A percentile compares a stretch with the other conserved stretches of the same genome.
Conservation (phyloP, 2,888 invertebrate genomes). For the Cosmopolites sordidus region DNA sequence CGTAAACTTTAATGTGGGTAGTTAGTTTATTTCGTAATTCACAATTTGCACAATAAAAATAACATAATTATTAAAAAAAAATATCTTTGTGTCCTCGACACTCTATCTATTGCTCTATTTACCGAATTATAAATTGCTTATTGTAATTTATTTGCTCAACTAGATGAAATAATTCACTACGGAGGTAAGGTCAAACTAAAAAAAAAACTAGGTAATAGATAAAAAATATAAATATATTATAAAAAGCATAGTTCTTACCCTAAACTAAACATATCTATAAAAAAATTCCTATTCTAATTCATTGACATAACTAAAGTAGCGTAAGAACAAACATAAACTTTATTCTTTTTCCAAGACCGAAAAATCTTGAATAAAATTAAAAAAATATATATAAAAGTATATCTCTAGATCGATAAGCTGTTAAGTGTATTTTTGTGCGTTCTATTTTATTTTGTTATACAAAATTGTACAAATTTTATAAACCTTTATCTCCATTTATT, state of each 20-base stretch:
- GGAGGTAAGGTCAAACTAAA: neutral
- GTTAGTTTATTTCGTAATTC: no score
- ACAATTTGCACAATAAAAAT: no score
- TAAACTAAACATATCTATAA: constrained; percentile 1
- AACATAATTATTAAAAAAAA: no score
- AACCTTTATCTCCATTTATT: constrained; percentile 19
- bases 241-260: neutral
- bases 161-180: neutral
- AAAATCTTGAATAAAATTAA: neutral
- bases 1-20: no score
- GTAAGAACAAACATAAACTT: neutral
- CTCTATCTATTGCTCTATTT: neutral
- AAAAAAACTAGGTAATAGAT: neutral
- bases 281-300: neutral
- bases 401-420: neutral
- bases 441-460: constrained; percentile 12
- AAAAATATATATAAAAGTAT: neutral
- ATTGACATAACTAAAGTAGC: neutral
- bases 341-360: neutral
- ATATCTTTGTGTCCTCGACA: no score
- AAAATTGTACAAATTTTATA: constrained; percentile 27
- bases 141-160: neutral
- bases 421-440: constrained; percentile 13
- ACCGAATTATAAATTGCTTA: neutral
- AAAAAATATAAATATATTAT: neutral